phyloP scores from a whole-genome alignment of 2,113 vertebrate genomes.

The Micronycteris hirsuta region DNA sequence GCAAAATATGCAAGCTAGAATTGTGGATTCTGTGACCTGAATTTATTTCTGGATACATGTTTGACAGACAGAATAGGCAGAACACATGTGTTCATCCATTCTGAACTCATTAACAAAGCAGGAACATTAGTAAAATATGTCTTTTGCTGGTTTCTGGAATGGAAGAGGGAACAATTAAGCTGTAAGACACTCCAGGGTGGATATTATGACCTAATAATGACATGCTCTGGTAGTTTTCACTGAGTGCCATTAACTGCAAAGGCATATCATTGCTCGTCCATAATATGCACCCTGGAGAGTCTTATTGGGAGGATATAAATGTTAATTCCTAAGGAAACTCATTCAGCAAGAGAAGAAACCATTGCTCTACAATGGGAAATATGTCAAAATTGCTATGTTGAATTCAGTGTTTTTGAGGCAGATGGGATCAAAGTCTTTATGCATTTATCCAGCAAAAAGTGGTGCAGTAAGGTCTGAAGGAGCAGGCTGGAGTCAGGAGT shows the following conservation, averaged over 20 bases:
- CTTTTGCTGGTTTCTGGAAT: slow-evolving; percentile 66
- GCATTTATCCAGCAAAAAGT: neutral
- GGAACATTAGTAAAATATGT: slow-evolving; percentile 73
- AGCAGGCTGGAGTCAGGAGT: neutral
- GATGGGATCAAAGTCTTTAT: neutral
- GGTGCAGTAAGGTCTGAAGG: neutral
- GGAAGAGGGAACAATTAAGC: slow-evolving; percentile 67
- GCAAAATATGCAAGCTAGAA: slow-evolving; percentile 53
- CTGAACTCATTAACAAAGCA: slow-evolving; percentile 72
- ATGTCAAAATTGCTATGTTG: slow-evolving; percentile 1
- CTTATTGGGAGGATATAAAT: slow-evolving; percentile 60
- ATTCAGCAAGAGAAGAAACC: slow-evolving; percentile 40
- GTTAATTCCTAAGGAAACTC: slow-evolving; percentile 65
- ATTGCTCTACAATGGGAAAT: neutral
- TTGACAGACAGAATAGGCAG: slow-evolving; percentile 45
- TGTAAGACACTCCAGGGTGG: slow-evolving; percentile 71
- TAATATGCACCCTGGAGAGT: slow-evolving; percentile 60
- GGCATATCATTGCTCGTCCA: slow-evolving; percentile 49
- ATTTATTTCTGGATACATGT: slow-evolving; percentile 58
- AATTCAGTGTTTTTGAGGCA: slow-evolving; percentile 13
- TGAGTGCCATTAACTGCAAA: slow-evolving; percentile 70
- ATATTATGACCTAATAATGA: slow-evolving; percentile 75
- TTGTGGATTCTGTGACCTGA: slow-evolving; percentile 36
- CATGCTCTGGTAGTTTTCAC: slow-evolving; percentile 73
- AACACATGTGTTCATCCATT: slow-evolving; percentile 67